Percentiles rank a stretch among this genome's conserved stretches.
These are phyloP conservation scores for Bilobella aurantiaca DNA, from an alignment of 1,140 invertebrate genomes.

Conservation along the genomic window DNA sequence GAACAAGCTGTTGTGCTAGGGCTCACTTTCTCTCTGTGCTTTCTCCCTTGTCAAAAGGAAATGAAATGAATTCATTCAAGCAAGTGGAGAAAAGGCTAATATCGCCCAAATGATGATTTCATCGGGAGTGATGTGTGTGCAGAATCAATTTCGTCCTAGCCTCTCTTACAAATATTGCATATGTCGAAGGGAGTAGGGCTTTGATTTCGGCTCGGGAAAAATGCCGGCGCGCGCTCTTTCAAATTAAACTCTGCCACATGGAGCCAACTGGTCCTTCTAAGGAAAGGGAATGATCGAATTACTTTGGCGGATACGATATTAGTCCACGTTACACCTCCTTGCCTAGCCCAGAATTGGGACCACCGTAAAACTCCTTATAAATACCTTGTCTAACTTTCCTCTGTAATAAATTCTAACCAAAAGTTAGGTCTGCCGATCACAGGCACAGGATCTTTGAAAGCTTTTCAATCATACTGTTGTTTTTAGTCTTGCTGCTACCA, in stretches of 20 bases:
- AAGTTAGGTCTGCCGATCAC: too few species aligned
- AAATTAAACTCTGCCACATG: background rate
- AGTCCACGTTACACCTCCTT: background rate
- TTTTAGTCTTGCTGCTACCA: too few species aligned
- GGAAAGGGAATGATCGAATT: background rate
- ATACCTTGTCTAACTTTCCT: too few species aligned
- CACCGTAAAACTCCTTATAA: too few species aligned
- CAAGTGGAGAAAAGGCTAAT: constrained; percentile 9
- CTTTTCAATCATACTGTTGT: too few species aligned
- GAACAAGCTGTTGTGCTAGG: constrained; percentile 1
- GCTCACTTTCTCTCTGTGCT: background rate
- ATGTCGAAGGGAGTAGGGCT: background rate
- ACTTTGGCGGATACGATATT: background rate
- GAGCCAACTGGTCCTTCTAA: background rate
- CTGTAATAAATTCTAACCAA: too few species aligned
- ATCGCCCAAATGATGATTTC: constrained; percentile 6
- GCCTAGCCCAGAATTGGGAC: too few species aligned
- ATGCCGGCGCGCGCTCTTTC: background rate
- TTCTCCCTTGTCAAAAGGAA: constrained; percentile 2
- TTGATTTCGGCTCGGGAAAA: background rate
- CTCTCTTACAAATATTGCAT: background rate
- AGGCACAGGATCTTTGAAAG: too few species aligned
- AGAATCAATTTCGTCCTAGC: background rate
- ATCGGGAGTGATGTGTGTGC: background rate
- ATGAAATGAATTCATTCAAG: constrained; percentile 9